Evolutionary conservation across 2,888 invertebrate genomes (phyloP).

Genomic region (Eilema depressum): DNA sequence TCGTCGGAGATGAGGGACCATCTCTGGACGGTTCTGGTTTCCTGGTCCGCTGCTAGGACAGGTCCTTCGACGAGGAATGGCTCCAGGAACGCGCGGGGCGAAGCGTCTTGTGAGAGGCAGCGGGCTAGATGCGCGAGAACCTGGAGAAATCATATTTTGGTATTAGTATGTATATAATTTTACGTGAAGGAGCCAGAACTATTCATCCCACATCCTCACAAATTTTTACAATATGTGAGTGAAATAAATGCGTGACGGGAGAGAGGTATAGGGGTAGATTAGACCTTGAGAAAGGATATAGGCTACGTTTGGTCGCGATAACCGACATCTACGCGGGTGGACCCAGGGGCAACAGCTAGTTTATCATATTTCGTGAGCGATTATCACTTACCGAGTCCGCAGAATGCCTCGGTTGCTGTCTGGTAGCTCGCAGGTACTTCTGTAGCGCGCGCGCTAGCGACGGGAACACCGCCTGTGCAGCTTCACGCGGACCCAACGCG

Average conservation of each 20-base stretch:
- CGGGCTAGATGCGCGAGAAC: conserved; percentile 95
- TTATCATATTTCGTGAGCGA: background rate
- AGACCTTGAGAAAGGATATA: too few relatives aligned
- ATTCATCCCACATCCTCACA: too few relatives aligned
- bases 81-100: conserved; percentile 97
- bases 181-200: too few relatives aligned
- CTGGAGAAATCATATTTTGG: conserved; percentile 50
- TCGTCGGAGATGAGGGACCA: conserved; percentile 99
- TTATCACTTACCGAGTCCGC: conserved; percentile 91
- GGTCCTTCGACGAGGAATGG: conserved; percentile 96
- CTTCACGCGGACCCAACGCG: conserved; percentile 97
- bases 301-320: too few relatives aligned
- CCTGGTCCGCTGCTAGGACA: conserved; percentile 94
- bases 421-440: conserved; percentile 97
- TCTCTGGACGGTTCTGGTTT: conserved; percentile 93
- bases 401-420: conserved; percentile 98
- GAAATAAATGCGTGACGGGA: too few relatives aligned
- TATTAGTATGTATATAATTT: background rate
- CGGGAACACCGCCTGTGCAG: conserved; percentile 99
- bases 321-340: too few relatives aligned
- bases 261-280: background rate
- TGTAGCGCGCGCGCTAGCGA: conserved; percentile 98
- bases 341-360: too few relatives aligned
- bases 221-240: too few relatives aligned
- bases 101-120: conserved; percentile 97